Evolutionary conservation across 2,113 vertebrate genomes (phyloP), one percentile per base, ranked within the genome.

Genomic region (Ia io): DNA sequence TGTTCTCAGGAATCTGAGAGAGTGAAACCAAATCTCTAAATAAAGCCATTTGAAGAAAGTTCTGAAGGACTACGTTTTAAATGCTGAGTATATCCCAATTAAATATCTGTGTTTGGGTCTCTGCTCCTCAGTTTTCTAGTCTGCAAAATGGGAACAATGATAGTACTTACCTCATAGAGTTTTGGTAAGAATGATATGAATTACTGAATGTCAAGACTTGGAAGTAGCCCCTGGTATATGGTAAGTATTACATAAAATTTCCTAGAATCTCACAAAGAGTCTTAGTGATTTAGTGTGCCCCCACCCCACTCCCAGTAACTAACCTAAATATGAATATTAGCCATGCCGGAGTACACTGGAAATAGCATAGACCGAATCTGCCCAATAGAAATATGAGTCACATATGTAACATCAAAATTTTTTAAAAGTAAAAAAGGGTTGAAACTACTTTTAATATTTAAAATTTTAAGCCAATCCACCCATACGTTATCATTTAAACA

Each of bases 21-120:
- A 63, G 5, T 61, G 88, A 93, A 69, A 87, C 6, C 56, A 67
- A 95, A 63, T 53, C 40, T 87, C 53, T 78, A 90, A 56, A 89
- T 51, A 0, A 88, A 95, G 13, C 12, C 8, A 18, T 35, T 85
- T 73, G 71, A 82, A 74, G 40, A 56, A 53, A 70, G 44, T 78
- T 95, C 61, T 59, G 47, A 94, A 84, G 56, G 30, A 88, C 7
- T n/a, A 86, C 18, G 5, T 63, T 95, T 87, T 84, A 94, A 90
- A 77, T 91, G 84, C 61, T 44, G 49, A 85, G n/a, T 73, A 20
- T 87, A 73, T 78, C 6, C 7, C 25, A 61, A 1, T 47, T 71
- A 78, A 86, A 69, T 78, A 78, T 49, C 49, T 61, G 20, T 47
- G 28, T 61, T 51, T 12, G 37, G 8, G 22, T 3, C 12, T 82